Percentiles rank a stretch among this genome's conserved stretches.
Conservation (phyloP, 2,113 vertebrate species). For the Lepisosteus osseus region DNA sequence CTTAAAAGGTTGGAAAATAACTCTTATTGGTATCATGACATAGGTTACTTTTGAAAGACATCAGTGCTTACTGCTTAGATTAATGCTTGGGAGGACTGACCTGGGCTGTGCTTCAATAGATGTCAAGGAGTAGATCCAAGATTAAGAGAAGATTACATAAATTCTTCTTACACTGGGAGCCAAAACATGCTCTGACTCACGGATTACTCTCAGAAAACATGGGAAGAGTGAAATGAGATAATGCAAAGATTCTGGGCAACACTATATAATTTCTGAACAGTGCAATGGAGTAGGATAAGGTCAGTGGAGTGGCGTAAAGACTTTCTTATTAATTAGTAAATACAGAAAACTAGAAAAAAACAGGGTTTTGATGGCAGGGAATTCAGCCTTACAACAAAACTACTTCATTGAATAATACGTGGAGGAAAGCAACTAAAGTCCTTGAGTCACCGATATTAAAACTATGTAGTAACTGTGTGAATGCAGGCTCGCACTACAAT, state of each 20-base stretch:
- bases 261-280: slow-evolving; percentile 29
- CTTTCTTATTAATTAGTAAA: slow-evolving; percentile 30
- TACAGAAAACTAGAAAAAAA: slow-evolving; percentile 36
- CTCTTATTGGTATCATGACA: too few relatives aligned
- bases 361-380: slow-evolving; percentile 12
- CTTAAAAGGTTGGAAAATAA: too few relatives aligned
- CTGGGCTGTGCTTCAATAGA: not conserved
- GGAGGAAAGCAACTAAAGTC: too few relatives aligned
- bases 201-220: slow-evolving; percentile 27
- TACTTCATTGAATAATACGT: too few relatives aligned
- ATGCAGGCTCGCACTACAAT: too few relatives aligned
- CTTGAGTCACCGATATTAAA: too few relatives aligned
- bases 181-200: slow-evolving; percentile 39
- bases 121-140: not conserved
- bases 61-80: too few relatives aligned
- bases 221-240: not conserved
- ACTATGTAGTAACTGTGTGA: too few relatives aligned
- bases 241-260: slow-evolving; percentile 19
- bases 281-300: slow-evolving; percentile 34
- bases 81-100: too few relatives aligned
- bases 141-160: slow-evolving; percentile 17
- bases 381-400: too few relatives aligned
- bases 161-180: slow-evolving; percentile 41
- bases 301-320: slow-evolving; percentile 25
- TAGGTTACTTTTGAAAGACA: too few relatives aligned